A percentile compares a stretch with the other conserved stretches of the same genome.
Evolutionary conservation across 2,113 vertebrate genomes (phyloP).

Genomic region (Ramphastos sulfuratus): DNA sequence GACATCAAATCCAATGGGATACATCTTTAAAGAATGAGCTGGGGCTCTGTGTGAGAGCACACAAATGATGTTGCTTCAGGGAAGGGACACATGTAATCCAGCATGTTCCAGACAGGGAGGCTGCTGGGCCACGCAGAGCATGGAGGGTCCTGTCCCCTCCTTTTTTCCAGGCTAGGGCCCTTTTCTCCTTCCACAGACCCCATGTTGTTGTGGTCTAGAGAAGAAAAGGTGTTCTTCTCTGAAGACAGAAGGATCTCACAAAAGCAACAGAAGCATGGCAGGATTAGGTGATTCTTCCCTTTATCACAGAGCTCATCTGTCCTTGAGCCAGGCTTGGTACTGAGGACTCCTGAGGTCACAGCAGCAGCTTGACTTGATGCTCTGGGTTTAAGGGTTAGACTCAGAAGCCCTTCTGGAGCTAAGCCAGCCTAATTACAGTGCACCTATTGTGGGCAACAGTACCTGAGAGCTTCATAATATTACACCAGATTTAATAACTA

Average conservation of each 20-base stretch:
- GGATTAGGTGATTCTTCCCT: background rate
- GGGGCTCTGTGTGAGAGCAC: background rate
- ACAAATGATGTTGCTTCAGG: accelerated
- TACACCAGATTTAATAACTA: slow-evolving; percentile 31
- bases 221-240: background rate
- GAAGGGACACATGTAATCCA: accelerated
- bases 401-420: background rate
- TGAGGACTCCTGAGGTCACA: accelerated
- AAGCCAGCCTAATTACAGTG: background rate
- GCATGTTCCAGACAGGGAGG: background rate
- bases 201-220: background rate
- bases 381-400: background rate
- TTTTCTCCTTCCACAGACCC: background rate
- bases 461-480: background rate
- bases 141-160: too few species aligned
- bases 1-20: background rate
- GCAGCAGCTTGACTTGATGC: background rate
- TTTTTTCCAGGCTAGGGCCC: accelerated
- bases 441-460: background rate
- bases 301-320: background rate
- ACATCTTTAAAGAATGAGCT: background rate
- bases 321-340: background rate
- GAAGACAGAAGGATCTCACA: background rate
- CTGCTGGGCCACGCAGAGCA: background rate
- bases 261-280: accelerated